Conservation (phyloP, 2,888 invertebrate genomes). For the Eretmocerus hayati region DNA sequence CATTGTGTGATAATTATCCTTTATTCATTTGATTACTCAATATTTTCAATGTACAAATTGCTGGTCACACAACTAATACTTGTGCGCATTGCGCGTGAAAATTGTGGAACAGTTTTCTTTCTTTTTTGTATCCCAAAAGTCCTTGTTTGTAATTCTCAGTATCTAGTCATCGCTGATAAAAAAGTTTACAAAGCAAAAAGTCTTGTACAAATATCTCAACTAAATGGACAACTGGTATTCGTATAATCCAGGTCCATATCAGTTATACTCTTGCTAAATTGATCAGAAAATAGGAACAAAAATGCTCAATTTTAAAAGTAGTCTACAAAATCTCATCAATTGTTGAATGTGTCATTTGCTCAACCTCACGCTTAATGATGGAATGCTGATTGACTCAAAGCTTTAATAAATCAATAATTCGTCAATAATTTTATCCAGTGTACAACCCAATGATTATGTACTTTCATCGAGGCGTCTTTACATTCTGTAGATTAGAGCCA, state of each 20-base stretch:
- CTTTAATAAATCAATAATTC: too few relatives aligned
- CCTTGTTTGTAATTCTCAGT: conserved; percentile 2
- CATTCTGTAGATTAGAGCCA: too few relatives aligned
- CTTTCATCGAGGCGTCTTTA: too few relatives aligned
- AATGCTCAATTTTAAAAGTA: too few relatives aligned
- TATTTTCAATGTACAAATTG: conserved; percentile 20
- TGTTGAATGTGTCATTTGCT: too few relatives aligned
- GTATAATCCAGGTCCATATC: conserved; percentile 3
- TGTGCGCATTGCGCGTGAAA: conserved; percentile 19
- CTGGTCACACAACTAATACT: conserved; percentile 16
- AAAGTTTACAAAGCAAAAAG: conserved; percentile 11
- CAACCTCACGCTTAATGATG: too few relatives aligned
- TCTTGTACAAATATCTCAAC: conserved; percentile 12
- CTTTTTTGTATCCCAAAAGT: neutral
- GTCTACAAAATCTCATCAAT: too few relatives aligned
- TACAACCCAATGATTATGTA: too few relatives aligned
- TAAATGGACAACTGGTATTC: conserved; percentile 12
- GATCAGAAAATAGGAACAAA: conserved; percentile 7
- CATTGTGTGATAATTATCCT: conserved; percentile 20
- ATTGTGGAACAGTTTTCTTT: conserved; percentile 11
- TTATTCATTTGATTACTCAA: conserved; percentile 20
- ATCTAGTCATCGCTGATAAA: conserved; percentile 6
- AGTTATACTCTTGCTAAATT: conserved; percentile 6
- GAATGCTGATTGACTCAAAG: too few relatives aligned
- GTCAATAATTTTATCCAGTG: too few relatives aligned